Percentiles rank a stretch among this genome's conserved stretches.
Conservation (phyloP, 1,140 invertebrate genomes). For the Phthorimaea operculella region DNA sequence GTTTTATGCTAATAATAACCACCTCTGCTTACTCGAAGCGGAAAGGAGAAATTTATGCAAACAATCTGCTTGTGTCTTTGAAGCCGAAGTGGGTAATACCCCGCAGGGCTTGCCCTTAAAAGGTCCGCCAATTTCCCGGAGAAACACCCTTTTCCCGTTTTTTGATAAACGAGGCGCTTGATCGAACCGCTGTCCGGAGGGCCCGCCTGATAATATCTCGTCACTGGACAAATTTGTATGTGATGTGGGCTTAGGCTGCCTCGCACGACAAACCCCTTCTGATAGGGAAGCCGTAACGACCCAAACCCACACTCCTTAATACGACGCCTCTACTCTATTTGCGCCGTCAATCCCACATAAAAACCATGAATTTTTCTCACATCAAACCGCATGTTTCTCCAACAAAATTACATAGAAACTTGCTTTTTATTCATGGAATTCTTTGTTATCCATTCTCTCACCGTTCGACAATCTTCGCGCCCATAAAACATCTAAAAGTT, state of each 20-base stretch:
- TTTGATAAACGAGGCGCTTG: slow-evolving; percentile 49
- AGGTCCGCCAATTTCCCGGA: slow-evolving; percentile 23
- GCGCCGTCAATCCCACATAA: neutral
- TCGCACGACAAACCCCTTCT: slow-evolving; percentile 20
- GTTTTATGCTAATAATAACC: too few relatives aligned
- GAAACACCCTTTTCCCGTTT: slow-evolving; percentile 30
- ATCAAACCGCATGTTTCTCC: neutral
- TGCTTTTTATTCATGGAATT: slow-evolving; percentile 11
- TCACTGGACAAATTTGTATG: slow-evolving; percentile 49
- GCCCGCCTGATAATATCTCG: slow-evolving; percentile 48
- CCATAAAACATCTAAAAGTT: slow-evolving; percentile 50
- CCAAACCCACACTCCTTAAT: neutral
- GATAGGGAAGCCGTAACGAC: neutral
- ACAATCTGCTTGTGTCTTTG: slow-evolving; percentile 14
- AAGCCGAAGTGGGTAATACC: slow-evolving; percentile 3
- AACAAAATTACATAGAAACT: neutral
- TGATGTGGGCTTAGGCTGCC: slow-evolving; percentile 33
- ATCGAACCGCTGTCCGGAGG: slow-evolving; percentile 34
- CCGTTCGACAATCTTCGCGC: slow-evolving; percentile 30
- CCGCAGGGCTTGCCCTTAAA: slow-evolving; percentile 20
- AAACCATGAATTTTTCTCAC: neutral
- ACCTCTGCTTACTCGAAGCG: too few relatives aligned
- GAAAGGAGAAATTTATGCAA: too few relatives aligned
- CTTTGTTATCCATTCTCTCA: slow-evolving; percentile 20
- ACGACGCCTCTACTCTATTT: neutral